Conservation (phyloP, 2,113 vertebrate genomes). For the Sphyrna mokarran region DNA sequence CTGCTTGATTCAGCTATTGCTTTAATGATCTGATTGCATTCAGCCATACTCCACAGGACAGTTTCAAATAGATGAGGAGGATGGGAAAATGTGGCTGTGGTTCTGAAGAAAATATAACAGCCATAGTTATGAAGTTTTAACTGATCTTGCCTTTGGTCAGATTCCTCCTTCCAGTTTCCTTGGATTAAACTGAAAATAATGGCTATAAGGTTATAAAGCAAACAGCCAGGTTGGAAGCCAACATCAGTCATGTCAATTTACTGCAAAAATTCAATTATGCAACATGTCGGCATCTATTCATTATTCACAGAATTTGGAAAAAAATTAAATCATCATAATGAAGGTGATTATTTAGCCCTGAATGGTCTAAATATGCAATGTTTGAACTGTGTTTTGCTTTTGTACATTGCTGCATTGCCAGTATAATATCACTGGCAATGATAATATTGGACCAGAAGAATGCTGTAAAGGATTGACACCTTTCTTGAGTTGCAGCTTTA, state of each 20-base stretch:
- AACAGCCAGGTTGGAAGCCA: neutral
- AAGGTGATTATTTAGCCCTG: neutral
- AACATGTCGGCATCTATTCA: neutral
- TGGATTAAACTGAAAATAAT: slow-evolving; percentile 2
- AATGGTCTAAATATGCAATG: neutral
- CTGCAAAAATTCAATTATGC: neutral
- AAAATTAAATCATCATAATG: neutral
- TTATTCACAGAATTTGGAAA: neutral
- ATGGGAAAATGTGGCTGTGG: neutral
- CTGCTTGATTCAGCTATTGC: neutral
- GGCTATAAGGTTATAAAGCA: neutral
- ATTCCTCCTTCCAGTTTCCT: neutral
- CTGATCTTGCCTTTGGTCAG: neutral
- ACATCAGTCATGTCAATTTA: neutral
- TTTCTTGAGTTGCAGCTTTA: neutral
- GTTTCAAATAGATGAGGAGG: neutral
- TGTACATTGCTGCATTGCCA: neutral
- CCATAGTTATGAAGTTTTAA: neutral
- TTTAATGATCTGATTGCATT: neutral
- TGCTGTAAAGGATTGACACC: neutral
- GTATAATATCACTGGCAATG: neutral
- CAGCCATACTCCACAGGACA: neutral
- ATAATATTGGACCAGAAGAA: neutral
- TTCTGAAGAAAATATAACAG: neutral
- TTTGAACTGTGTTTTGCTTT: neutral